Conservation (phyloP, 2,113 vertebrate genomes). For the Phyllopteryx taeniolatus region DNA sequence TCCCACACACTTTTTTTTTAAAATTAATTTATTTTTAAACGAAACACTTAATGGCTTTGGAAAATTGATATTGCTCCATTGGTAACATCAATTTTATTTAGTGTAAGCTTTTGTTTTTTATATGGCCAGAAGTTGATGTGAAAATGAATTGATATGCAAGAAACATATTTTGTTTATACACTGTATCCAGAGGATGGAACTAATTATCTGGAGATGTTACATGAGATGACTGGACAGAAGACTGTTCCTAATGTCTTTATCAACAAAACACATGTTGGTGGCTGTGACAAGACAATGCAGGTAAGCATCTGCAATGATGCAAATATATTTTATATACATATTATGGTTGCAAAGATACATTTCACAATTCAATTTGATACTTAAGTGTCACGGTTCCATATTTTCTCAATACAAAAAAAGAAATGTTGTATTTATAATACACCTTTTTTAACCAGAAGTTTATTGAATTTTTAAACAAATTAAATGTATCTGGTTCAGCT, state of each 20-base stretch:
- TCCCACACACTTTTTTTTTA: too few relatives aligned
- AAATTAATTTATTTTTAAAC: too few relatives aligned
- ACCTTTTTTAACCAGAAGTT: too few relatives aligned
- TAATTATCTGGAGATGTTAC: constrained; percentile 83
- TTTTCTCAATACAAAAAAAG: too few relatives aligned
- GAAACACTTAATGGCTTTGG: neutral
- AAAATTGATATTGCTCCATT: neutral
- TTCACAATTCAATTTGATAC: too few relatives aligned
- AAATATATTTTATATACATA: too few relatives aligned
- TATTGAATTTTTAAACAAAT: too few relatives aligned
- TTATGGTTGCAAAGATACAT: neutral
- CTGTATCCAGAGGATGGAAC: constrained; percentile 79
- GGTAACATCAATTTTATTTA: neutral
- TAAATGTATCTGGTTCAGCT: too few relatives aligned
- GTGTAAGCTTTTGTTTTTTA: neutral
- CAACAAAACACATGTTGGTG: constrained; percentile 89
- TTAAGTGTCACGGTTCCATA: too few relatives aligned
- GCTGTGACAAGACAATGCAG: constrained; percentile 87
- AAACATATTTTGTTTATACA: neutral
- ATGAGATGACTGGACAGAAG: constrained; percentile 87
- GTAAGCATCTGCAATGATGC: constrained; percentile 60
- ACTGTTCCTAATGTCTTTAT: constrained; percentile 93
- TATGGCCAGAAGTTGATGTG: neutral
- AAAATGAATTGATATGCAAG: neutral
- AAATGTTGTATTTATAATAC: too few relatives aligned